phyloP scores from a whole-genome alignment of 2,113 vertebrate genomes.

The Chamaetylas fuelleborni region DNA sequence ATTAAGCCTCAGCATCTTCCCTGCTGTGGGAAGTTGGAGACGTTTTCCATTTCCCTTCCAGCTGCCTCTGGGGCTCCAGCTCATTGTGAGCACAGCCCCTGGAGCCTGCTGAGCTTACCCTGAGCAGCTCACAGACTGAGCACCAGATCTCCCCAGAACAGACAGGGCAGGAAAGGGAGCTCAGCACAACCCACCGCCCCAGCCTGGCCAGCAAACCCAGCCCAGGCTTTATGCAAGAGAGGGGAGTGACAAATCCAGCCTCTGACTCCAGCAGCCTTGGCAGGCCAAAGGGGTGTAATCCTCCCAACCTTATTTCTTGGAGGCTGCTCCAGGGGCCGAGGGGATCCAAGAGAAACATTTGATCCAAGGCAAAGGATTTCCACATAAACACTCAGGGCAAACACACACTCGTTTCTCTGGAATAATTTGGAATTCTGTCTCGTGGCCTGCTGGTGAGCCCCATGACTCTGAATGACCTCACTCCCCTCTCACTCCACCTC shows the following conservation, averaged over 20 bases:
- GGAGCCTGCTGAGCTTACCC: background rate
- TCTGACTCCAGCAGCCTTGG: background rate
- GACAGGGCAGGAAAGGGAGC: background rate
- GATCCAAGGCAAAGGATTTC: background rate
- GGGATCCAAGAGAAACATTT: conserved; percentile 33
- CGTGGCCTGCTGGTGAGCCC: background rate
- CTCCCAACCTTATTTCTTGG: background rate
- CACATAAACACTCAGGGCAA: background rate
- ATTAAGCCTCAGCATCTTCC: background rate
- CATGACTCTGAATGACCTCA: background rate
- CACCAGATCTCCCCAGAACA: background rate
- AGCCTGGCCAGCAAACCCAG: background rate
- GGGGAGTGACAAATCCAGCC: conserved; percentile 23
- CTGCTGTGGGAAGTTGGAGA: background rate
- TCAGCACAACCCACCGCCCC: background rate
- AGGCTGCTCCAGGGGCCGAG: background rate
- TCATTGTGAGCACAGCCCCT: background rate
- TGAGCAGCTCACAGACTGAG: background rate
- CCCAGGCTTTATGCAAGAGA: conserved; percentile 13
- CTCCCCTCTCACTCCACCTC: background rate
- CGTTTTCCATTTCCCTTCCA: conserved; percentile 28
- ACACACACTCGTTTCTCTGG: background rate
- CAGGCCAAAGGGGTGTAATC: background rate
- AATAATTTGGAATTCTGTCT: background rate
- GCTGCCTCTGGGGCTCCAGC: conserved; percentile 38